Evolutionary conservation across 2,113 vertebrate genomes (phyloP).

Genomic region (Austrofundulus limnaeus): DNA sequence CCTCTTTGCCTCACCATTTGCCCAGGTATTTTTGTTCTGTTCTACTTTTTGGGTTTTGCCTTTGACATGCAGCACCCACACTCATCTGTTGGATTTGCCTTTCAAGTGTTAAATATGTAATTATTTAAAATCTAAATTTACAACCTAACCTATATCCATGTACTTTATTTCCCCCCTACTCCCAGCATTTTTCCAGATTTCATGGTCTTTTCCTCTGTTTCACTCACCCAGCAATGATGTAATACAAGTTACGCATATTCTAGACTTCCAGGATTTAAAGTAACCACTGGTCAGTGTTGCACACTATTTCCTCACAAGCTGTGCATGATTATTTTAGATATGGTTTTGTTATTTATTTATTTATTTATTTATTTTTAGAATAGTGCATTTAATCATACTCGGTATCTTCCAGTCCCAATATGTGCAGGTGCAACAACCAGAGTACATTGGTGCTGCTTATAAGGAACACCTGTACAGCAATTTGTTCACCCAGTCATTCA

Average conservation of each 20-base stretch:
- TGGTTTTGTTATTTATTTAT: not conserved
- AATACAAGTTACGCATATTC: not conserved
- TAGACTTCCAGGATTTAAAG: constrained; percentile 4
- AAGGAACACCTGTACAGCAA: not conserved
- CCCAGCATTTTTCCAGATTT: not conserved
- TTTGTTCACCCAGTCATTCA: not conserved
- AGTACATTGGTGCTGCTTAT: too few species aligned
- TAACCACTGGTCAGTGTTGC: not conserved
- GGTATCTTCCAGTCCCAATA: not conserved
- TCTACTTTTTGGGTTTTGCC: not conserved
- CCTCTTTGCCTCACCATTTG: not conserved
- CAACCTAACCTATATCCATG: not conserved
- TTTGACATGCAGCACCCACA: not conserved
- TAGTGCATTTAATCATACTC: not conserved
- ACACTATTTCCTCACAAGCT: not conserved
- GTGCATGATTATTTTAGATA: not conserved
- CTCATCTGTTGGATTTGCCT: not conserved
- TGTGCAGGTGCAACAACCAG: not conserved
- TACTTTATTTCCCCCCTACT: too few species aligned
- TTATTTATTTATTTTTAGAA: not conserved
- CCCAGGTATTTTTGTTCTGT: not conserved
- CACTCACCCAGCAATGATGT: not conserved
- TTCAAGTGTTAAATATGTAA: not conserved
- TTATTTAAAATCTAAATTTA: not conserved
- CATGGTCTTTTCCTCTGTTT: not conserved